Percentiles rank a stretch among this genome's conserved stretches.
Conservation (phyloP, 2,888 invertebrate species). For the Temnothorax unifasciatus region DNA sequence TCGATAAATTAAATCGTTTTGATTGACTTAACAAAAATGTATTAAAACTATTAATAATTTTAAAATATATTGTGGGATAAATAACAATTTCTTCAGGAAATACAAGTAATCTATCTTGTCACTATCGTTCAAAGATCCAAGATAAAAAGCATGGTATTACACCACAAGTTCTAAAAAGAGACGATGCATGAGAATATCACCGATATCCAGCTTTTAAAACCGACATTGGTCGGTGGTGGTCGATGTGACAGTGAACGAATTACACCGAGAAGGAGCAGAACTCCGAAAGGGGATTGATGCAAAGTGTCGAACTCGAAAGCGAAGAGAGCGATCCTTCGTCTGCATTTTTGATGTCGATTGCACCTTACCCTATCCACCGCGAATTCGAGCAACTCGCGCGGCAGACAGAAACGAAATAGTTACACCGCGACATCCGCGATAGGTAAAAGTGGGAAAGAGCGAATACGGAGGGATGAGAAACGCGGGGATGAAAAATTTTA, state of each 20-base stretch:
- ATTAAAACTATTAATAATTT: background rate
- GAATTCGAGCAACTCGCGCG: conserved; percentile 33
- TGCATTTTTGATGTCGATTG: conserved; percentile 77
- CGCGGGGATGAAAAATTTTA: conserved; percentile 71
- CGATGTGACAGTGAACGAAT: conserved; percentile 13
- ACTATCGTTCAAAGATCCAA: background rate
- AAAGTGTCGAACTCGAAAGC: conserved; percentile 75
- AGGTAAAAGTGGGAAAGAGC: conserved; percentile 49
- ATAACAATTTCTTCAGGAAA: background rate
- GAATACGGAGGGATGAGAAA: conserved; percentile 39
- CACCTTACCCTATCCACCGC: conserved; percentile 63
- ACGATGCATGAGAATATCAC: conserved; percentile 1
- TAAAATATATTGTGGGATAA: background rate
- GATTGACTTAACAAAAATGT: background rate
- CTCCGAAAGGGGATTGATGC: conserved; percentile 72
- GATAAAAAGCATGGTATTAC: background rate
- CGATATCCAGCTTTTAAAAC: background rate
- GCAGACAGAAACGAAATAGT: conserved; percentile 54
- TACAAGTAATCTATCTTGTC: background rate
- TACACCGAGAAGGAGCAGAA: conserved; percentile 41
- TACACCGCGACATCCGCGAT: conserved; percentile 28
- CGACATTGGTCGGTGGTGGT: background rate
- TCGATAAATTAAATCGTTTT: background rate
- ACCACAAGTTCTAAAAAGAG: background rate
- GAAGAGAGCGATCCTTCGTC: conserved; percentile 71